Conservation (phyloP, 1,140 invertebrate genomes). For the Cephus cinctus region DNA sequence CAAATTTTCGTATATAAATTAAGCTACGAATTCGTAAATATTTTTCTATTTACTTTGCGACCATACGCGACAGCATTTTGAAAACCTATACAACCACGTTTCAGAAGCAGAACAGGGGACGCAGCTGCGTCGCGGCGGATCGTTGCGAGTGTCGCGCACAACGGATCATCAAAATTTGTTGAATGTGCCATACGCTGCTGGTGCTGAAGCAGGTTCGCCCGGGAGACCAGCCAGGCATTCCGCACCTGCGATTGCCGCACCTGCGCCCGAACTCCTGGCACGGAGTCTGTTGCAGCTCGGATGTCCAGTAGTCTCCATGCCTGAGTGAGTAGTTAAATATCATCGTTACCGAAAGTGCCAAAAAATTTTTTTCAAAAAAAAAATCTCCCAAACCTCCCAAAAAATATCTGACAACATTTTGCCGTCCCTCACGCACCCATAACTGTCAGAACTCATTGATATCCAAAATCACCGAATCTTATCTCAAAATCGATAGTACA, state of each 20-base stretch:
- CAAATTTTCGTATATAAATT: too few species aligned
- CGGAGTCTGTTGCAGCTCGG: slow-evolving; percentile 46
- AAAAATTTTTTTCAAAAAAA: too few species aligned
- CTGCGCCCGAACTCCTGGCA: slow-evolving; percentile 44
- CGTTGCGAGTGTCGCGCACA: slow-evolving; percentile 32
- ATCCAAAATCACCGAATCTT: too few species aligned
- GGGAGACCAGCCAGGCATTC: slow-evolving; percentile 22
- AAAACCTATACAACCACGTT: slow-evolving; percentile 26
- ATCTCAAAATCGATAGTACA: too few species aligned
- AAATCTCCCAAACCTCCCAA: too few species aligned
- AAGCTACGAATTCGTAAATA: too few species aligned
- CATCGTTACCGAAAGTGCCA: too few species aligned
- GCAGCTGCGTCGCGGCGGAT: slow-evolving; percentile 33
- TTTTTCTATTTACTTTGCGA: too few species aligned
- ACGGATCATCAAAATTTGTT: slow-evolving; percentile 18
- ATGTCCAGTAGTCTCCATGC: slow-evolving; percentile 47
- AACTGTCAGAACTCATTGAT: too few species aligned
- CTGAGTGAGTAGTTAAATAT: slow-evolving; percentile 37
- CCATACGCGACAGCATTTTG: too few species aligned
- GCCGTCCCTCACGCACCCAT: too few species aligned
- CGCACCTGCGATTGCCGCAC: slow-evolving; percentile 33
- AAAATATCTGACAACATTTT: too few species aligned
- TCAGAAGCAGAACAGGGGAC: slow-evolving; percentile 38
- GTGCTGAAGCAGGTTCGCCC: slow-evolving; percentile 6
- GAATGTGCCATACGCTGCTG: slow-evolving; percentile 13